A percentile compares a stretch with the other conserved stretches of the same genome.
Evolutionary conservation across 2,888 invertebrate genomes (phyloP).

Genomic region (Brassicogethes aeneus): DNA sequence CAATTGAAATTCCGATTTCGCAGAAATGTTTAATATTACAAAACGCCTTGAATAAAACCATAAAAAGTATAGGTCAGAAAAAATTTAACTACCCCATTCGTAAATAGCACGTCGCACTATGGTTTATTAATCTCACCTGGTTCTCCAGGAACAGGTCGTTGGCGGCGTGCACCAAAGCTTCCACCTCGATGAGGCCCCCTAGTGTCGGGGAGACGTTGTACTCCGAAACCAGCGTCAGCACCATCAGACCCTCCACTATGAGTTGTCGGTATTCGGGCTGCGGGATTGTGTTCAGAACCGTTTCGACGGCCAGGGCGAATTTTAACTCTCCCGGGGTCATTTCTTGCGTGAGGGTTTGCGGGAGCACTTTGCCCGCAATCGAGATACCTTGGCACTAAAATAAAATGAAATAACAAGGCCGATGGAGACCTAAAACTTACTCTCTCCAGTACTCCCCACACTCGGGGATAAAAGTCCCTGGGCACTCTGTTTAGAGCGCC

Average conservation of each 20-base stretch:
- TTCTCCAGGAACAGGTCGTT: conserved; percentile 93
- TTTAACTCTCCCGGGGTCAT: conserved; percentile 99
- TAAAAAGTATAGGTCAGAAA: too few relatives aligned
- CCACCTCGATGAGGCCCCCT: conserved; percentile 78
- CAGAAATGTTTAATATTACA: too few relatives aligned
- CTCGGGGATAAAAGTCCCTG: conserved; percentile 88
- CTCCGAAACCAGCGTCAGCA: conserved; percentile 83
- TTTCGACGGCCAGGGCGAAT: conserved; percentile 95
- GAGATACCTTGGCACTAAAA: conserved; percentile 84
- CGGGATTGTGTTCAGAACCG: conserved; percentile 91
- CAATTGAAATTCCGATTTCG: too few relatives aligned
- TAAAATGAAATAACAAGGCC: neutral
- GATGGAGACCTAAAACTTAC: conserved; percentile 40
- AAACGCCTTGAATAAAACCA: too few relatives aligned
- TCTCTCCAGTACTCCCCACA: conserved; percentile 85
- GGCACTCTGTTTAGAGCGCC: conserved; percentile 97
- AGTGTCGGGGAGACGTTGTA: conserved; percentile 70
- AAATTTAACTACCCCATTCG: too few relatives aligned
- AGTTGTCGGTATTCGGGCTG: conserved; percentile 97
- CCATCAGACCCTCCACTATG: conserved; percentile 95
- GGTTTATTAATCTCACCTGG: too few relatives aligned
- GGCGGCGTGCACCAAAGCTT: conserved; percentile 86
- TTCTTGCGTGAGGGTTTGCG: conserved; percentile 91
- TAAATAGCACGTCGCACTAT: too few relatives aligned
- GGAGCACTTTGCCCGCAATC: conserved; percentile 84